Conservation (phyloP, 2,888 invertebrate species). For the Sinohyriopsis cumingii region DNA sequence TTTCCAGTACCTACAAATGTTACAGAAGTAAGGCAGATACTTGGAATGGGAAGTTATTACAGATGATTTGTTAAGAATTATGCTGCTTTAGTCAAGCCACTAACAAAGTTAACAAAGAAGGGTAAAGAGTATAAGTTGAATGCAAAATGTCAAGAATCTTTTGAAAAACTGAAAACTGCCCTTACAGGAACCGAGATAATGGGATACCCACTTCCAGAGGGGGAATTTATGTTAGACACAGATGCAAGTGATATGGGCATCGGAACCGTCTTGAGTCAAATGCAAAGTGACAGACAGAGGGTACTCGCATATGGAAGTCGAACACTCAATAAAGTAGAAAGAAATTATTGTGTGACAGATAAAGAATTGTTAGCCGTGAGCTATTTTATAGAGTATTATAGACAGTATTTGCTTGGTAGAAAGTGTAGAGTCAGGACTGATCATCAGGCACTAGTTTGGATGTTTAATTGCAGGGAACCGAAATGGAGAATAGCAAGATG, state of each 20-base stretch:
- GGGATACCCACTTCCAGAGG: neutral
- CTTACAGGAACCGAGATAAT: neutral
- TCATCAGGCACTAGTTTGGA: neutral
- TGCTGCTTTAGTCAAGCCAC: neutral
- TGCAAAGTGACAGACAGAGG: neutral
- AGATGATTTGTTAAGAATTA: neutral
- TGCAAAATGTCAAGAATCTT: neutral
- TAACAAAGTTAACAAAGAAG: neutral
- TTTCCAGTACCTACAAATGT: neutral
- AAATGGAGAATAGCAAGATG: neutral
- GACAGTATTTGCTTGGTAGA: neutral
- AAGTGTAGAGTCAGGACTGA: neutral
- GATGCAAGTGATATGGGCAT: neutral
- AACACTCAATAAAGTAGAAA: neutral
- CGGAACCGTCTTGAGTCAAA: neutral
- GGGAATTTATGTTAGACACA: conserved; percentile 1
- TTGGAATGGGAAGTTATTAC: conserved; percentile 2
- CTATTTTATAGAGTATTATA: conserved; percentile 5
- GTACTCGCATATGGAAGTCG: no score
- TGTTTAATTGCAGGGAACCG: neutral
- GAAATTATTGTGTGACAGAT: neutral
- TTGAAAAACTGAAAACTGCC: neutral
- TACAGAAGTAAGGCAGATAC: conserved; percentile 6
- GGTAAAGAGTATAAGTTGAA: neutral
- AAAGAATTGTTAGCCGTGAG: conserved; percentile 3